A percentile compares a stretch with the other conserved stretches of the same genome.
Conservation (phyloP, 1,140 invertebrate species). For the Dendroctonus valens region DNA sequence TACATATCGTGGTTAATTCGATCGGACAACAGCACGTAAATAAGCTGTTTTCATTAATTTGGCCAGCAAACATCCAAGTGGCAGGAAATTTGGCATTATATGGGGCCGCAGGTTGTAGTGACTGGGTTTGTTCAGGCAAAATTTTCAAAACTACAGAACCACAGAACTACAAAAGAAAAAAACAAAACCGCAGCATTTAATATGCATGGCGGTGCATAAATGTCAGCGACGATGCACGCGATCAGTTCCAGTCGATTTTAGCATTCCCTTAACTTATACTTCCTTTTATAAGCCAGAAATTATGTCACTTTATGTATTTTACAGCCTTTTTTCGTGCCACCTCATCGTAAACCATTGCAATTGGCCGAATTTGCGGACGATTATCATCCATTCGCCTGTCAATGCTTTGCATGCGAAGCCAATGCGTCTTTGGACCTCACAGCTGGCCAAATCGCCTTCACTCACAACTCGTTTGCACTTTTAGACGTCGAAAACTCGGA, state of each 20-base stretch:
- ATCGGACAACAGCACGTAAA: slow-evolving; percentile 7
- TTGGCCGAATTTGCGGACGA: slow-evolving; percentile 3
- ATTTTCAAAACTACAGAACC: too few relatives aligned
- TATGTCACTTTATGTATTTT: slow-evolving; percentile 30
- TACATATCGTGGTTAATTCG: slow-evolving; percentile 12
- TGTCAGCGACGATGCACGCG: slow-evolving; percentile 14
- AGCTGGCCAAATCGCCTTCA: too few relatives aligned
- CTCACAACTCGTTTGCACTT: too few relatives aligned
- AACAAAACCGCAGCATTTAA: not conserved
- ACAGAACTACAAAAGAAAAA: too few relatives aligned
- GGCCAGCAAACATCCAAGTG: too few relatives aligned
- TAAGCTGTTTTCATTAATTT: not conserved
- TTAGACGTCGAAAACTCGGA: too few relatives aligned
- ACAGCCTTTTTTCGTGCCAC: slow-evolving; percentile 25
- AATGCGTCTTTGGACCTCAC: too few relatives aligned
- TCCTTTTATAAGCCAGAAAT: slow-evolving; percentile 23
- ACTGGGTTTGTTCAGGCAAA: too few relatives aligned
- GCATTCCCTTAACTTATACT: slow-evolving; percentile 25
- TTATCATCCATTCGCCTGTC: not conserved
- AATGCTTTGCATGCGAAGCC: too few relatives aligned
- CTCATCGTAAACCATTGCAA: slow-evolving; percentile 11
- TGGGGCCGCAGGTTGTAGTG: too few relatives aligned
- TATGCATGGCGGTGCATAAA: slow-evolving; percentile 17
- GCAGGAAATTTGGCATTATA: too few relatives aligned
- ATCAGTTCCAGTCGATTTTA: slow-evolving; percentile 13